Evolutionary conservation across 2,888 invertebrate species (phyloP), one percentile per base, ranked within the genome.

Genomic region (Orthosia incerta): DNA sequence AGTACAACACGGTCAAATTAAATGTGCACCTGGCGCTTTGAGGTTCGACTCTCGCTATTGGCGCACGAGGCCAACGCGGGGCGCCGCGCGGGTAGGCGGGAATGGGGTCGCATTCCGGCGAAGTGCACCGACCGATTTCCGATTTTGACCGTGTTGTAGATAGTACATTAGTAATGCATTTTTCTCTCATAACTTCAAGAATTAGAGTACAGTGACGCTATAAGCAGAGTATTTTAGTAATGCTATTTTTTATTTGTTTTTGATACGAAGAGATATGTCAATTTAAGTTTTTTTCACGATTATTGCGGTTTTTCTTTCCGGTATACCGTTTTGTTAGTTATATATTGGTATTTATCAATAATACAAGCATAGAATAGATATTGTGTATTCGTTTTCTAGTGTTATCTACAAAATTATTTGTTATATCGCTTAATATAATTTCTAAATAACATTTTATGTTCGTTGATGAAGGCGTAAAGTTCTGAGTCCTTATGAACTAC

Each of bases 401-500:
- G 65, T 57, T 69, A 62, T 62, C 63, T 57, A 74, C 50, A 63
- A 66, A 53, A 53, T 63, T 67, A 55, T 67, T 64, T 57, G 15
- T 66, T 55, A 66, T 48, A 61, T 68, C 50, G 65, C 68, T 59
- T 71, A 76, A 45, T 65, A 59, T 67, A 67, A 76, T 70, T 71
- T 76, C 50, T 64, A 77, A 56, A 70, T 72, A 75, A 74, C 73
- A 64, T 59, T 48, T 23, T 39, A 69, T 53, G 57, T 46, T 83
- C 55, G 68, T 72, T 7, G 71, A 80, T 81, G 67, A 69, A 76
- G 86, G 60, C 82, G 55, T 26, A 75, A 74, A 74, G 64, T 66
- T 72, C 18, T 5, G 39, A 71, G 79, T 84, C 71, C 83, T 83
- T 87, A 86, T 61, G 74, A 75, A 75, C 80, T 86, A 79, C 62